Evolutionary conservation across 1,140 invertebrate genomes (phyloP), one percentile per base, ranked within the genome.

Genomic region (Orius laevigatus): DNA sequence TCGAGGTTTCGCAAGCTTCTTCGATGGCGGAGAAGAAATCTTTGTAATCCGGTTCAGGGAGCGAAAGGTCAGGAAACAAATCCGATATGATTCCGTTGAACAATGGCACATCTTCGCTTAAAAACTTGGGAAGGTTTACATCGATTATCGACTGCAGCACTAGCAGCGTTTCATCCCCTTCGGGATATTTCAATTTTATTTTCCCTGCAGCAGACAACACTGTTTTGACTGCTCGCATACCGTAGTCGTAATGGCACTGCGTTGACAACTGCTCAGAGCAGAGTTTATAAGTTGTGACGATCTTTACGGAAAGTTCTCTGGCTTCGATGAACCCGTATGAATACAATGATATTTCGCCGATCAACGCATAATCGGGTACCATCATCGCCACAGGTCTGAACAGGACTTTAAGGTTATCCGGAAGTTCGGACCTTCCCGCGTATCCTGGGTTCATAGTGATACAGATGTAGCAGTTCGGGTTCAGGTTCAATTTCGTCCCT

Each of bases 381-480:
- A 93, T 92, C 89, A 94, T 94, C 1, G 89, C 84, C 4, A 95
- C 86, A 1, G 87, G 87, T 32, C 90, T 74, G 62, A 94, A 94
- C 2, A 94, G 65, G 0, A 87, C 83, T 69, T 73, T 53, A 4
- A 50, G 40, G 63, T 93, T 94, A 58, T 93, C 88, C 0, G 90
- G 90, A 33, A 93, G 60, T 58, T 88, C 84, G 0, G 81, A 79
- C 44, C 84, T 70, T 19, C 85, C 88, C 3, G 85, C 86, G 59
- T 93, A 93, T 35, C 86, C 82, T 1, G 87, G 87, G 67, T 93
- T 93, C 87, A 93, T 92, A 0, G 89, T 93, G 50, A 94, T 92
- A 58, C 87, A 91, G 0, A 90, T 81, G 52, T 87, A 87, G 57
- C 84, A 86, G 5, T 79, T 74, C 0, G 79, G 73, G 64, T 91